These are phyloP conservation scores for Drosophila nikananu DNA, from an alignment of 1,140 invertebrate genomes.

Conservation along the genomic window DNA sequence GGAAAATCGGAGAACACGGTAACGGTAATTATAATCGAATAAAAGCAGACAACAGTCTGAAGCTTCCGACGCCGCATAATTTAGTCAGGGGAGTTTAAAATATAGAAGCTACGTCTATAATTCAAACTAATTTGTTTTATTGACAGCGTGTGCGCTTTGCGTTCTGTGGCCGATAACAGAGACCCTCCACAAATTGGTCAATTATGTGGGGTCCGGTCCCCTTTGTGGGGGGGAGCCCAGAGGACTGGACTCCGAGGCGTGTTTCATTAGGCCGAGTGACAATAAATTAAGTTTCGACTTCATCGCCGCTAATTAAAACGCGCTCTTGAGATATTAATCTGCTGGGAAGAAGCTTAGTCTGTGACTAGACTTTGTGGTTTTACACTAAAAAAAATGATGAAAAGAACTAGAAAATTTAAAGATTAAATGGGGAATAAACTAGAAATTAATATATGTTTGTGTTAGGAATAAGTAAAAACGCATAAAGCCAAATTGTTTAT, in stretches of 20 bases:
- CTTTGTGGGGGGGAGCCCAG: conserved; percentile 39
- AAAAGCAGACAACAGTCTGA: conserved; percentile 70
- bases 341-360: conserved; percentile 72
- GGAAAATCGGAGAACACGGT: conserved; percentile 22
- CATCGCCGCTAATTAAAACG: conserved; percentile 78
- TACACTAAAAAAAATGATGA: not conserved
- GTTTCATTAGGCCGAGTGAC: conserved; percentile 82
- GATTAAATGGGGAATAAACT: no score
- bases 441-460: no score
- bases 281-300: conserved; percentile 78
- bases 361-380: conserved; percentile 24
- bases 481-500: no score
- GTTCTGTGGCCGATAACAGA: conserved; percentile 18
- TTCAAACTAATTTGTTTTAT: conserved; percentile 85
- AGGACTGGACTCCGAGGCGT: conserved; percentile 34
- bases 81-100: conserved; percentile 46
- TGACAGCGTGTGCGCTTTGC: conserved; percentile 77
- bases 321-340: conserved; percentile 83
- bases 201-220: conserved; percentile 51
- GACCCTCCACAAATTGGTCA: conserved; percentile 72
- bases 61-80: conserved; percentile 79
- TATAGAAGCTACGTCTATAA: conserved; percentile 76
- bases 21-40: conserved; percentile 84
- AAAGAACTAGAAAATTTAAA: not conserved
- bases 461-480: no score